A percentile compares a stretch with the other conserved stretches of the same genome.
Evolutionary conservation across 2,113 vertebrate genomes (phyloP).

Genomic region (Mormyrus lacerda): DNA sequence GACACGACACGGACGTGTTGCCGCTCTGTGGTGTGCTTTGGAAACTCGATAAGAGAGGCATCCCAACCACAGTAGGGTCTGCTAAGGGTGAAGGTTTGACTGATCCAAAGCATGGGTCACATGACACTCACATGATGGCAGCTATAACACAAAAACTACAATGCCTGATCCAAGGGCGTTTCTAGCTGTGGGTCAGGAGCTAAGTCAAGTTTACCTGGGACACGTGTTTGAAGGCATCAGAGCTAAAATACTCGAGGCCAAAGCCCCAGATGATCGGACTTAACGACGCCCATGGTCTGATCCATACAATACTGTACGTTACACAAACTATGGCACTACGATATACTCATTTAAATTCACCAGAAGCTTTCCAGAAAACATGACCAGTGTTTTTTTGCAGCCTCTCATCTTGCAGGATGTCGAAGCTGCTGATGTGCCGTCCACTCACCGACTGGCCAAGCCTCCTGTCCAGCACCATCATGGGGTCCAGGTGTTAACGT

Average conservation of each 20-base stretch:
- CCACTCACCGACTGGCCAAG: background rate
- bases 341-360: background rate
- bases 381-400: background rate
- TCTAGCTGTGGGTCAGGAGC: no score
- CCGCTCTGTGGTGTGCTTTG: background rate
- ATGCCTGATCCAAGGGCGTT: background rate
- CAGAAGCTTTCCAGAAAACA: background rate
- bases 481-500: background rate
- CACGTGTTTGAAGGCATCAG: no score
- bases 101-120: background rate
- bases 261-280: no score
- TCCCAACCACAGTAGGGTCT: background rate
- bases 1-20: background rate
- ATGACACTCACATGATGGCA: background rate
- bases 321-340: background rate
- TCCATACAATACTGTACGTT: background rate
- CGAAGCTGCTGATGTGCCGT: background rate
- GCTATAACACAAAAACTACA: background rate
- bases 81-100: background rate
- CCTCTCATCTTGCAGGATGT: background rate
- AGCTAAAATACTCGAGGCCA: no score
- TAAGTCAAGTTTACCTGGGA: no score
- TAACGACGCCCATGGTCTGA: background rate
- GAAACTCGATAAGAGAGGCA: background rate
- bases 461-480: background rate